phyloP scores from a whole-genome alignment of 2,113 vertebrate species.

The Nansenia antarctica region DNA sequence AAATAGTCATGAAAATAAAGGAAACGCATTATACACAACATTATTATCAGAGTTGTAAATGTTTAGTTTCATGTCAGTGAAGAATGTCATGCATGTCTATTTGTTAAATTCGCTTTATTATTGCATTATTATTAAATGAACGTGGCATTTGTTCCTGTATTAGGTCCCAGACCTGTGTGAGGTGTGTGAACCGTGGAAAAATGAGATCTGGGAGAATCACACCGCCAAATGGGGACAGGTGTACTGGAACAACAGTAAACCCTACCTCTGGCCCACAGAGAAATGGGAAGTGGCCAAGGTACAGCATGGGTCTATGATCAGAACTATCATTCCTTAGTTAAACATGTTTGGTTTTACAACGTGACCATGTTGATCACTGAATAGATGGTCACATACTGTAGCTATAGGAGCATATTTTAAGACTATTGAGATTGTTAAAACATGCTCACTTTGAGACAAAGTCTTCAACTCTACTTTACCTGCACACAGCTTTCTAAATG shows the following conservation, averaged over 20 bases:
- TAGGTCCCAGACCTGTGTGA: conserved; percentile 24
- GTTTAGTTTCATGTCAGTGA: not conserved
- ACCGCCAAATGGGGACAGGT: not conserved
- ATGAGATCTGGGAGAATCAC: conserved; percentile 27
- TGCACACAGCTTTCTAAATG: too few relatives aligned
- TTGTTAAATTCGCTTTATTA: not conserved
- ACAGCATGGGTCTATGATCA: too few relatives aligned
- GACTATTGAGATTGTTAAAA: too few relatives aligned
- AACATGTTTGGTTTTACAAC: too few relatives aligned
- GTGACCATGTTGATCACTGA: too few relatives aligned
- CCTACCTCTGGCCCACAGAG: conserved; percentile 40
- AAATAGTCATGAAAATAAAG: too few relatives aligned
- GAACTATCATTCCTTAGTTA: too few relatives aligned
- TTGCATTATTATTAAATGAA: not conserved
- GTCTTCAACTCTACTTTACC: too few relatives aligned
- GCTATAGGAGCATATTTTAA: too few relatives aligned
- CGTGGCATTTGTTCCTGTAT: not conserved
- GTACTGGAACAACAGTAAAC: conserved; percentile 40
- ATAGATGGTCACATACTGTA: too few relatives aligned
- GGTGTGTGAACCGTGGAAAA: conserved; percentile 38
- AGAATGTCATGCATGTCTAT: not conserved
- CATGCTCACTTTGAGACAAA: too few relatives aligned
- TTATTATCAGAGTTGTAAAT: not conserved
- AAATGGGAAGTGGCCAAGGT: conserved; percentile 65
- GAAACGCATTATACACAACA: too few relatives aligned